phyloP scores from a whole-genome alignment of 2,113 vertebrate genomes.

The Porphyrio hochstetteri region DNA sequence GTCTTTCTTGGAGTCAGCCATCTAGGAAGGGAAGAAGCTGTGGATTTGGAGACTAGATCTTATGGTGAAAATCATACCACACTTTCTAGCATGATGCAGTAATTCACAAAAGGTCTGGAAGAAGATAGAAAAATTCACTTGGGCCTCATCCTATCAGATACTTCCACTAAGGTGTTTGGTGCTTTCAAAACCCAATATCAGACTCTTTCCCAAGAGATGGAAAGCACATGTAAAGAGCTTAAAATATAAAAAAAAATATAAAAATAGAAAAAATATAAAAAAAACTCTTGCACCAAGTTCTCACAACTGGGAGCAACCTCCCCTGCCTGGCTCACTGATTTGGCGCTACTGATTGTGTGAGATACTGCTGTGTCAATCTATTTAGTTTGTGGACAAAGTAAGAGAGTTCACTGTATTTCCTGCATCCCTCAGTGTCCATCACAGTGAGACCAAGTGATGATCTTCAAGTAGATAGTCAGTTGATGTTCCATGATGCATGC shows the following conservation, averaged over 20 bases:
- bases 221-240: background rate
- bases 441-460: background rate
- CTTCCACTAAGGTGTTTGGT: background rate
- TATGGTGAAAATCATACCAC: background rate
- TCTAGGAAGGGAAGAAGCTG: background rate
- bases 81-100: background rate
- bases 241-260: no score
- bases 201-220: background rate
- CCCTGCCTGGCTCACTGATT: background rate
- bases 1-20: background rate
- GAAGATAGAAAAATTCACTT: background rate
- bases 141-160: background rate
- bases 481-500: fast-evolving
- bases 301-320: background rate
- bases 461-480: background rate
- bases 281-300: background rate
- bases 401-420: background rate
- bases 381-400: background rate
- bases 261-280: no score
- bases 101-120: background rate
- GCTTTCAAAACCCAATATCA: background rate
- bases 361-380: background rate
- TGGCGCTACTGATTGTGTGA: background rate
- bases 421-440: background rate
- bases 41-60: background rate